A percentile compares a stretch with the other conserved stretches of the same genome.
Conservation (phyloP, 2,113 vertebrate species). For the Antechinus flavipes region DNA sequence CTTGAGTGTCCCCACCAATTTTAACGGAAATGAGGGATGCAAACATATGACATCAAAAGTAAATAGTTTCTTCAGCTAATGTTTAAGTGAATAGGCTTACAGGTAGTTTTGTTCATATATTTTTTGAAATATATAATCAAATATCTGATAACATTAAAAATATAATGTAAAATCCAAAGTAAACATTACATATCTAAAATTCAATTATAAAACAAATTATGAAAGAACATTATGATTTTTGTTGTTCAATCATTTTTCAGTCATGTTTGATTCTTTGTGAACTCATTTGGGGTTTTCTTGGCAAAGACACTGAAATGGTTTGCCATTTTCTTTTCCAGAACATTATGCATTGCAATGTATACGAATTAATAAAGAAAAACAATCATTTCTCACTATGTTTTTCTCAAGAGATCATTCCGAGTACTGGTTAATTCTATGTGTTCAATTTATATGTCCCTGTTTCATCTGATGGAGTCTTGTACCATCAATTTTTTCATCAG, state of each 20-base stretch:
- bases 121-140: neutral
- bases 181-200: neutral
- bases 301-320: neutral
- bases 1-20: neutral
- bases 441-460: neutral
- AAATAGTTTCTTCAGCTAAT: neutral
- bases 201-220: neutral
- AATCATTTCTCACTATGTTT: neutral
- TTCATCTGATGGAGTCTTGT: neutral
- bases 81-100: neutral
- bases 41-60: neutral
- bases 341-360: neutral
- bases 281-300: neutral
- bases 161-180: neutral
- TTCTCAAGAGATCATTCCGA: neutral
- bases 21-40: neutral
- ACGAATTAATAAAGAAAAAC: neutral
- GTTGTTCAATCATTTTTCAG: neutral
- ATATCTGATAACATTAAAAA: neutral
- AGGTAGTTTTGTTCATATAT: neutral
- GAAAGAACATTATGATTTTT: neutral
- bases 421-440: neutral
- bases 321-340: neutral
- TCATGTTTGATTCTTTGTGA: neutral
- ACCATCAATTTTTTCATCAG: neutral